These are phyloP conservation scores for Colaptes auratus DNA, from an alignment of 2,113 vertebrate species.

Conservation along the genomic window DNA sequence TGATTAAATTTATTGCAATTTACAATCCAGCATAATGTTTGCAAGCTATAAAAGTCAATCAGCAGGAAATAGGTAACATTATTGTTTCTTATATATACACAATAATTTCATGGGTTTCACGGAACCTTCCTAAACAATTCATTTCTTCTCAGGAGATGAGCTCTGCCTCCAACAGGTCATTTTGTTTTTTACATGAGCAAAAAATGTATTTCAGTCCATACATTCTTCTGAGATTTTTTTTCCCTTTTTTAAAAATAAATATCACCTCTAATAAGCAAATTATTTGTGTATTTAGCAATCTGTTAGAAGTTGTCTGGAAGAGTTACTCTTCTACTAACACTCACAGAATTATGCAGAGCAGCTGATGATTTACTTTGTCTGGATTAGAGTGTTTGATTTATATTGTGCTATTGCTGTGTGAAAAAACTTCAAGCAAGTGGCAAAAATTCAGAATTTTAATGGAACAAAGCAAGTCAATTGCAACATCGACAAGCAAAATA, in stretches of 20 bases:
- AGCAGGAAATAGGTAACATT: conserved; percentile 78
- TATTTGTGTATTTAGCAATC: background rate
- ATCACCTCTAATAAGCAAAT: conserved; percentile 28
- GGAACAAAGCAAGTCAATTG: background rate
- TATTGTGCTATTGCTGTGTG: background rate
- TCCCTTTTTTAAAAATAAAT: background rate
- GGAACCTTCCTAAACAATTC: background rate
- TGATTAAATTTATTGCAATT: conserved; percentile 87
- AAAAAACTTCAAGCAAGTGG: background rate
- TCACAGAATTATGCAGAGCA: conserved; percentile 19
- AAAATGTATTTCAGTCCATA: background rate
- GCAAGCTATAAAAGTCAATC: conserved; percentile 86
- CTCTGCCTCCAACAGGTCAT: background rate
- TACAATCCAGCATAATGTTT: conserved; percentile 83
- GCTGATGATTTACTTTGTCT: conserved; percentile 16
- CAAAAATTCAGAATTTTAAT: conserved; percentile 16
- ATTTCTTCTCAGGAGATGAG: background rate
- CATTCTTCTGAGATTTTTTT: background rate
- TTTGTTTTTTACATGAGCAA: background rate
- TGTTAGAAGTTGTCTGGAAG: conserved; percentile 13
- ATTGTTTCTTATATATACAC: conserved; percentile 66
- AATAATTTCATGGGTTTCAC: background rate
- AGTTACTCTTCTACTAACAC: conserved; percentile 18
- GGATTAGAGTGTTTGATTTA: background rate
- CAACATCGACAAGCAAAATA: background rate